Conservation (phyloP, 2,797 vertebrate genomes). For the Pseudochirops corinnae region DNA sequence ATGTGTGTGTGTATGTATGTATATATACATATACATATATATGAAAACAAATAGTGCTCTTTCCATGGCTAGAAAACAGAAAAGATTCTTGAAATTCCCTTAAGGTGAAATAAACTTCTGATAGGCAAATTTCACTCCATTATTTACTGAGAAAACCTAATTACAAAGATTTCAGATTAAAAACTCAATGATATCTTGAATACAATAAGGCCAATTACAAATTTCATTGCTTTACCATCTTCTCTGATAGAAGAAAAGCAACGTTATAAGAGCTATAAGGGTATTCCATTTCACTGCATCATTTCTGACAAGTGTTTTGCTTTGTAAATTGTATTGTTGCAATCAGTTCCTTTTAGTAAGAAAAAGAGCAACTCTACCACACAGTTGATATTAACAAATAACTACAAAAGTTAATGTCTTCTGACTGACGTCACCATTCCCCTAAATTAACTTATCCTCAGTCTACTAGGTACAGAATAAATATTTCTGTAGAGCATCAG, state of each 20-base stretch:
- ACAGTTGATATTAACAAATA: not conserved
- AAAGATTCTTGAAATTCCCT: not conserved
- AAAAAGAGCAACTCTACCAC: not conserved
- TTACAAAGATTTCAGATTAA: not conserved
- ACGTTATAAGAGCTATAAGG: not conserved
- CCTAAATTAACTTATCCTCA: not conserved
- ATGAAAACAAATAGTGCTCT: not conserved
- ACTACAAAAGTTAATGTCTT: not conserved
- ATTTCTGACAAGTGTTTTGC: not conserved
- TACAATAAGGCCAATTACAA: not conserved
- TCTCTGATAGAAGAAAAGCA: not conserved
- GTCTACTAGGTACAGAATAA: not conserved
- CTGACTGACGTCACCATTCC: not conserved
- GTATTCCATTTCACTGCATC: not conserved
- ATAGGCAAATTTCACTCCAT: not conserved
- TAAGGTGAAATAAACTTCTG: not conserved
- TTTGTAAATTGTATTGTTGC: not conserved
- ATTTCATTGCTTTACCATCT: not conserved
- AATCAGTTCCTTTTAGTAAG: not conserved
- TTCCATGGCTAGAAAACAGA: not conserved
- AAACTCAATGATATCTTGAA: not conserved
- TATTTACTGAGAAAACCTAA: not conserved
- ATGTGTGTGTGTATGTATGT: rapidly evolving
- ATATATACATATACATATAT: too few relatives aligned
- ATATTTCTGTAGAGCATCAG: not conserved